Percentiles rank a stretch among this genome's conserved stretches.
These are phyloP conservation scores for Climacteris rufus DNA, from an alignment of 2,113 vertebrate species.

Conservation along the genomic window DNA sequence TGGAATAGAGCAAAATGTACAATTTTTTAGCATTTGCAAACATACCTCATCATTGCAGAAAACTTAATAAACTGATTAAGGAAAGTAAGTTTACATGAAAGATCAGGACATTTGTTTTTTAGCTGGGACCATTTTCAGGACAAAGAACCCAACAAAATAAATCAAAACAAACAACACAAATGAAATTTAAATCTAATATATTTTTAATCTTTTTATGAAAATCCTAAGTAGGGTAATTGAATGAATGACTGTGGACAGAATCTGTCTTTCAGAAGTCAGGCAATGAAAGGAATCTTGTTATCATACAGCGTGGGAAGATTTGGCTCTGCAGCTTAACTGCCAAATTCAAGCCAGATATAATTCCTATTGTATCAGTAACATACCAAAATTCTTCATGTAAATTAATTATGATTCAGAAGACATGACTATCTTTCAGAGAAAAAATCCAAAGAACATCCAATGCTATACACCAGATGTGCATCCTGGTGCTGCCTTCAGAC, in stretches of 20 bases:
- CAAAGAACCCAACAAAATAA: neutral
- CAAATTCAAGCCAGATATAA: neutral
- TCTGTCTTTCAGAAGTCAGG: neutral
- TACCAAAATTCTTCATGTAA: neutral
- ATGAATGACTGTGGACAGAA: neutral
- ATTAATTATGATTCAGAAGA: neutral
- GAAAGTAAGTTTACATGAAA: neutral
- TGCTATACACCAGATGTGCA: no score
- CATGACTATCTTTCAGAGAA: neutral
- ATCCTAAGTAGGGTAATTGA: neutral
- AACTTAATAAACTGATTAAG: neutral
- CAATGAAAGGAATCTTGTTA: neutral
- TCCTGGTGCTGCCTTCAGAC: neutral
- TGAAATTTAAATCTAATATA: neutral
- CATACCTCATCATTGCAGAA: neutral
- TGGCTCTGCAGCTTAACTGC: neutral
- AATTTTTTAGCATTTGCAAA: neutral
- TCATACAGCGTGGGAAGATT: neutral
- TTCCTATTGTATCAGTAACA: neutral
- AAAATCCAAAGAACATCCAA: neutral
- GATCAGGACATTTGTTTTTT: neutral
- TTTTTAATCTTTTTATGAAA: neutral
- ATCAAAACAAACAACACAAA: neutral
- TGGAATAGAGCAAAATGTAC: constrained; percentile 42
- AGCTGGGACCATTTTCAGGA: neutral